phyloP scores from a whole-genome alignment of 2,113 vertebrate genomes.

The Myiagra hebetior region DNA sequence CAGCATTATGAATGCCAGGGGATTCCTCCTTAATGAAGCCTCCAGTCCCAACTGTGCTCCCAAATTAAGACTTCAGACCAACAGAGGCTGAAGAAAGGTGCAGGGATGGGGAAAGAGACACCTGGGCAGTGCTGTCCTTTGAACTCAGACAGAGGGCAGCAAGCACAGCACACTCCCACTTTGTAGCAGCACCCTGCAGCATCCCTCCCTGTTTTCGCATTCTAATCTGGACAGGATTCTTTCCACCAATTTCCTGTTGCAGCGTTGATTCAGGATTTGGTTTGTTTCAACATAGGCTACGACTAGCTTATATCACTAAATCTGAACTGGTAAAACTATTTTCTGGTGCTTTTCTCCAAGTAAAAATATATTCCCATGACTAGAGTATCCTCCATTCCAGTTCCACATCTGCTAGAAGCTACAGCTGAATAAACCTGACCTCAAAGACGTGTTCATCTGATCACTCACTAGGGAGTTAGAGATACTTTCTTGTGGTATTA shows the following conservation, averaged over 20 bases:
- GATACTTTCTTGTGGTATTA: conserved; percentile 4
- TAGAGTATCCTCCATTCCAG: not conserved
- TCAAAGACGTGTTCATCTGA: not conserved
- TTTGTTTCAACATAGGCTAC: not conserved
- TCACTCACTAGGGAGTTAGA: not conserved
- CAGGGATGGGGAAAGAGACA: not conserved
- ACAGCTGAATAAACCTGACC: conserved; percentile 41
- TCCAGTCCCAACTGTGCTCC: not conserved
- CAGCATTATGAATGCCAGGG: not conserved
- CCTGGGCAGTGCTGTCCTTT: not conserved
- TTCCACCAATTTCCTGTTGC: not conserved
- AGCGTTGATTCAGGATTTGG: not conserved
- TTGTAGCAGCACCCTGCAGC: not conserved
- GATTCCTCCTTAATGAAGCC: conserved; percentile 12
- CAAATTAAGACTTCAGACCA: not conserved
- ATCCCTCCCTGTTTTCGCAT: not conserved
- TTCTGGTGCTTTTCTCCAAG: conserved; percentile 1
- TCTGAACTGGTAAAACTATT: not conserved
- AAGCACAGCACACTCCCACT: not conserved
- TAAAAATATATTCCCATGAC: not conserved
- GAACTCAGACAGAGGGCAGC: not conserved
- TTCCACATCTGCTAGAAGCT: not conserved
- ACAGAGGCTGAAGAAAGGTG: not conserved
- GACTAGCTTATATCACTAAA: not conserved
- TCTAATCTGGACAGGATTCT: not conserved